A percentile compares a stretch with the other conserved stretches of the same genome.
Conservation (phyloP, 2,797 vertebrate species). For the Catostomus latipinnis region DNA sequence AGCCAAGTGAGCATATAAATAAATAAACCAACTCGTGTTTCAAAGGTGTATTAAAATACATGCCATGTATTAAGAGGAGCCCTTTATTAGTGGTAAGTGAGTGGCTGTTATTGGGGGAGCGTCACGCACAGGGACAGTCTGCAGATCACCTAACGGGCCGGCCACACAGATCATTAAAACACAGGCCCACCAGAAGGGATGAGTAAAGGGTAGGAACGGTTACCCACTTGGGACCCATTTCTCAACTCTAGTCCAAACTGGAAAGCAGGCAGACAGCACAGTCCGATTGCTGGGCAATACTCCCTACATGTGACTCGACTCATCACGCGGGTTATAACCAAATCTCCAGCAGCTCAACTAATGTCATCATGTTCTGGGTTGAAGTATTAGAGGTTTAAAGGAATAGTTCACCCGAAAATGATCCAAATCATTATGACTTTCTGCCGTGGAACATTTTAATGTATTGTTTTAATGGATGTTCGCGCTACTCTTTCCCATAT, state of each 20-base stretch:
- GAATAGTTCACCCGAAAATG: neutral
- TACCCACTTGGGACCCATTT: slow-evolving; percentile 28
- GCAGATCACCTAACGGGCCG: slow-evolving; percentile 19
- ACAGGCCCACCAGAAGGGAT: slow-evolving; percentile 29
- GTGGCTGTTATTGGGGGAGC: slow-evolving; percentile 25
- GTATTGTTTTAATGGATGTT: no score
- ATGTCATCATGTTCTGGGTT: neutral
- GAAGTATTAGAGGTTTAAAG: neutral
- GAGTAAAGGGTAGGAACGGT: slow-evolving; percentile 18
- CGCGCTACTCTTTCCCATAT: no score
- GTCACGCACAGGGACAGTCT: neutral
- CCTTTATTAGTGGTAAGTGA: slow-evolving; percentile 41
- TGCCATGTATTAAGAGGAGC: slow-evolving; percentile 46
- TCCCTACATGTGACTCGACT: slow-evolving; percentile 1
- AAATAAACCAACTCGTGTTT: slow-evolving; percentile 52
- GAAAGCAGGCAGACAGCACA: slow-evolving; percentile 10
- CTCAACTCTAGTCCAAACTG: slow-evolving; percentile 13
- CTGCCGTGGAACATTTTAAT: no score
- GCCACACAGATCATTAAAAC: slow-evolving; percentile 39
- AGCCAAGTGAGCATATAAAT: slow-evolving; percentile 43
- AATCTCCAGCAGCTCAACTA: neutral
- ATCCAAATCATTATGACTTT: neutral
- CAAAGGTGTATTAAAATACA: slow-evolving; percentile 57
- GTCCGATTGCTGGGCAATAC: neutral
- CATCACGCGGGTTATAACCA: neutral